Conservation (phyloP, 1,140 invertebrate genomes). For the Microplitis demolitor region DNA sequence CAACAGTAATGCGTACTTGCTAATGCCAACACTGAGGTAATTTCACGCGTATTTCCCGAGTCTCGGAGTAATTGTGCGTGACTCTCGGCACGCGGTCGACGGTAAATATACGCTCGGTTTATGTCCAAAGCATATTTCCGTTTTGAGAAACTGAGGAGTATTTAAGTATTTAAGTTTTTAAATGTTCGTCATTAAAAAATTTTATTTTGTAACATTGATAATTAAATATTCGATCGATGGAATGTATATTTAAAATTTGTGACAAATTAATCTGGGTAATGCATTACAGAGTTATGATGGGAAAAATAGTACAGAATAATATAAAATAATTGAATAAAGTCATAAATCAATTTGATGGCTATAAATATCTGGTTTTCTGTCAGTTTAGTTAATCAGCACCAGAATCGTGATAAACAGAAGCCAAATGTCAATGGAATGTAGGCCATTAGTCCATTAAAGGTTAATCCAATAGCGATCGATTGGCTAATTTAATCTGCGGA, state of each 20-base stretch:
- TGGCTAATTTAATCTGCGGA: not conserved
- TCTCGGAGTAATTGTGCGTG: constrained; percentile 25
- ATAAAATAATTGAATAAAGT: too few relatives aligned
- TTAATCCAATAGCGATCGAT: constrained; percentile 6
- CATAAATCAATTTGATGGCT: not conserved
- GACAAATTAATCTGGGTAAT: too few relatives aligned
- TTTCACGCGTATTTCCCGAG: constrained; percentile 9
- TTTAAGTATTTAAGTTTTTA: not conserved
- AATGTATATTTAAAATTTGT: too few relatives aligned
- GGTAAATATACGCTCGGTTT: constrained; percentile 25
- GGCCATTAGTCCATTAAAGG: not conserved
- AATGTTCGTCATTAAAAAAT: too few relatives aligned
- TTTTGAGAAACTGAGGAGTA: not conserved
- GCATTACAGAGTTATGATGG: too few relatives aligned
- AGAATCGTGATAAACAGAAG: not conserved
- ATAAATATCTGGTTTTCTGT: not conserved
- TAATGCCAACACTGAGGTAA: constrained; percentile 13
- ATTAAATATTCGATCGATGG: too few relatives aligned
- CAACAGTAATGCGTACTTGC: not conserved
- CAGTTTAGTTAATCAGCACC: not conserved
- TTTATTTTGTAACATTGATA: too few relatives aligned
- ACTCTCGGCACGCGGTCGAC: constrained; percentile 21
- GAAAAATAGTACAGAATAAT: too few relatives aligned
- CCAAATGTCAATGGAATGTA: not conserved
- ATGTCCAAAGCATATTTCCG: constrained; percentile 14